Percentiles rank a stretch among this genome's conserved stretches.
phyloP scores from a whole-genome alignment of 2,113 vertebrate species.

The Oenanthe oenanthe region DNA sequence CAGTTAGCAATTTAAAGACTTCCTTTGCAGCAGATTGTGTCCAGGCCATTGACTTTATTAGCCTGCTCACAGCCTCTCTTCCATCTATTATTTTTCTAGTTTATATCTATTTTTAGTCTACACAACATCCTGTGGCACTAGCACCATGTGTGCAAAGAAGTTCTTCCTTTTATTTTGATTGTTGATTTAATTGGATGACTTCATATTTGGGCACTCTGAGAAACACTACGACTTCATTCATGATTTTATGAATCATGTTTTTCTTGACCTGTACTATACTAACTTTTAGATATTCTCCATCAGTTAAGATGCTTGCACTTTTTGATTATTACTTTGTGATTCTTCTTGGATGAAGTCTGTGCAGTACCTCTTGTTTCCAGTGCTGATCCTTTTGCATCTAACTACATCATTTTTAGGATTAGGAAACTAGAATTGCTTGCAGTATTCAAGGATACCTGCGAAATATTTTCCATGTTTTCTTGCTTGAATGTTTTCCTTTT shows the following conservation, averaged over 20 bases:
- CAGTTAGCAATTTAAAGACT: not conserved
- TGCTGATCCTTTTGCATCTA: not conserved
- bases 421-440: not conserved
- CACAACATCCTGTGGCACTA: not conserved
- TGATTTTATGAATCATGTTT: not conserved
- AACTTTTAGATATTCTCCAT: not conserved
- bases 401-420: not conserved
- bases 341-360: not conserved
- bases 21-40: not conserved
- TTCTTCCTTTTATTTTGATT: constrained; percentile 1
- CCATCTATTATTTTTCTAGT: not conserved
- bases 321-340: not conserved
- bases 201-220: not conserved
- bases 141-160: not conserved
- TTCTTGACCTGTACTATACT: not conserved
- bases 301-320: not conserved
- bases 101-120: not conserved
- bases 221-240: not conserved
- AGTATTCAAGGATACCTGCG: not conserved
- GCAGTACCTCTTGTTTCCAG: not conserved
- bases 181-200: not conserved
- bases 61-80: not conserved
- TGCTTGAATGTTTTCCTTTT: not conserved
- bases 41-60: not conserved
- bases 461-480: not conserved